A percentile compares a stretch with the other conserved stretches of the same genome.
These are phyloP conservation scores for Idaea dimidiata DNA, from an alignment of 2,888 invertebrate species.

Conservation along the genomic window DNA sequence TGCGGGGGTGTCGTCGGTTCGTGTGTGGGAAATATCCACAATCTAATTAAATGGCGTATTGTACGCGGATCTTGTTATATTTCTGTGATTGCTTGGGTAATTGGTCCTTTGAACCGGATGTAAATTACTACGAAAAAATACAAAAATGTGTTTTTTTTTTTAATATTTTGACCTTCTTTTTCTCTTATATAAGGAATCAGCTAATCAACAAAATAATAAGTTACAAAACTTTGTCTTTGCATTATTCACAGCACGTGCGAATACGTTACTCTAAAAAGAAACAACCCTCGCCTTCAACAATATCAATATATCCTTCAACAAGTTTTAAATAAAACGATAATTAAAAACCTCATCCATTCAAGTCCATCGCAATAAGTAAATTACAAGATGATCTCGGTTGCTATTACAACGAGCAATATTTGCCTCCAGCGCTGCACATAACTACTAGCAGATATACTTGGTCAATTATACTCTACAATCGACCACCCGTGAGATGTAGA, in stretches of 20 bases:
- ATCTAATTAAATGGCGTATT: neutral
- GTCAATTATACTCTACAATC: neutral
- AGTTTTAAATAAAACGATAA: neutral
- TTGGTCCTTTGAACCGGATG: neutral
- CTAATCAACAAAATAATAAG: no score
- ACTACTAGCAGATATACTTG: neutral
- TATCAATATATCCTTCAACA: neutral
- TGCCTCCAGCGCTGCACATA: neutral
- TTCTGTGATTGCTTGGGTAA: neutral
- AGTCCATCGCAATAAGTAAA: neutral
- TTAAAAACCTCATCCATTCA: neutral
- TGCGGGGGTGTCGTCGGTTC: neutral
- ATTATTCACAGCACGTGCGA: neutral
- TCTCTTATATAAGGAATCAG: no score
- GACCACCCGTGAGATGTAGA: neutral
- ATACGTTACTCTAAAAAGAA: no score
- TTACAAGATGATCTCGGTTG: neutral
- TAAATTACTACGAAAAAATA: neutral
- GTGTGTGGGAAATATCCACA: neutral
- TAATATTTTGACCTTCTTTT: neutral
- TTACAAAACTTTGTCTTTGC: no score
- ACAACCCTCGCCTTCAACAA: neutral
- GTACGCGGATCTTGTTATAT: neutral
- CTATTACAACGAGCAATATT: neutral
- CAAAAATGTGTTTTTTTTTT: neutral